These are phyloP conservation scores for Hystrix cristata DNA, from an alignment of 2,113 vertebrate genomes.

Conservation along the genomic window DNA sequence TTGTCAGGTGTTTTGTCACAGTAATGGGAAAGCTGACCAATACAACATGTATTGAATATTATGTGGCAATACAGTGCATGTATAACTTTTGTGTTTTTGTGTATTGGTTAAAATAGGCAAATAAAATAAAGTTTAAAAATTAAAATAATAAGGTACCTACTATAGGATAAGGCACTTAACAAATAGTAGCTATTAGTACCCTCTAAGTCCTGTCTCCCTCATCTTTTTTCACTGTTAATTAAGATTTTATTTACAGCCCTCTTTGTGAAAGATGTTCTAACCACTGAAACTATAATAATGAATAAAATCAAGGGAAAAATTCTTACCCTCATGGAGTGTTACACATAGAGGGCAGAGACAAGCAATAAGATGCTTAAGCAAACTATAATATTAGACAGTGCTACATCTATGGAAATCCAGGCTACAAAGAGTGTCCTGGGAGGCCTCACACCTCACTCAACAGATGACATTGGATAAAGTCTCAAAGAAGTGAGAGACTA, in stretches of 20 bases:
- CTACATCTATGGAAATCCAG: neutral
- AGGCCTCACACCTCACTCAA: neutral
- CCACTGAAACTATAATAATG: neutral
- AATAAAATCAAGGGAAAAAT: neutral
- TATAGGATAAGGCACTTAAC: neutral
- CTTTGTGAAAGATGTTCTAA: neutral
- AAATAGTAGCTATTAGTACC: neutral
- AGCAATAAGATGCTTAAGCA: neutral
- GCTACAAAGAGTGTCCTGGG: neutral
- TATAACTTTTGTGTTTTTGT: neutral
- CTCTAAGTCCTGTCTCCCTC: neutral
- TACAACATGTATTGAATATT: neutral
- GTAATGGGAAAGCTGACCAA: neutral
- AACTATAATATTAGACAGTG: neutral
- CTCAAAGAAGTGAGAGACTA: neutral
- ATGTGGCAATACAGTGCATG: neutral
- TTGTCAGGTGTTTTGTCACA: neutral
- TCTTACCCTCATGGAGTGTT: neutral
- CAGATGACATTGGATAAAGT: conserved; percentile 10
- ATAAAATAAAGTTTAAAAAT: neutral
- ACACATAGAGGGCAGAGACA: neutral
- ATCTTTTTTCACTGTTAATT: neutral
- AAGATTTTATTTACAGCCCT: neutral
- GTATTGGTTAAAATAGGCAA: neutral
- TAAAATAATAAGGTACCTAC: neutral